These are phyloP conservation scores for Apodemus speciosus DNA, from an alignment of 2,113 vertebrate species.

Conservation along the genomic window DNA sequence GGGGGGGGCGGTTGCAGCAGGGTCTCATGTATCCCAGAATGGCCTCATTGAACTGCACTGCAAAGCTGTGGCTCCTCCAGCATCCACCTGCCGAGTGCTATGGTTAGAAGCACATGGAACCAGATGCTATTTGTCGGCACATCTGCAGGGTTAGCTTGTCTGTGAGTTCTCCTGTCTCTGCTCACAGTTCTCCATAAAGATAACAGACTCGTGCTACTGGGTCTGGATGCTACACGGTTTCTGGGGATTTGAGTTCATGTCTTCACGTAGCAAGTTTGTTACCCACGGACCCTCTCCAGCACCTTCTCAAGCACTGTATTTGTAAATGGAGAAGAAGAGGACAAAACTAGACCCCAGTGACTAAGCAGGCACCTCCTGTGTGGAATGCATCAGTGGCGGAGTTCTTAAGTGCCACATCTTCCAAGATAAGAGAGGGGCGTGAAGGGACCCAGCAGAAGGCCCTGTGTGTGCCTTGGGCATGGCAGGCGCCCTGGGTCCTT, in stretches of 20 bases:
- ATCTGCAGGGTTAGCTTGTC: not conserved
- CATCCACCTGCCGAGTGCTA: not conserved
- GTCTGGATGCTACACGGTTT: not conserved
- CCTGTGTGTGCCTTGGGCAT: not conserved
- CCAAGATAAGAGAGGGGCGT: not conserved
- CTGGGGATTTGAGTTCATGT: not conserved
- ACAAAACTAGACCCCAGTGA: not conserved
- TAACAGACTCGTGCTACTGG: not conserved
- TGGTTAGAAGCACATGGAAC: not conserved
- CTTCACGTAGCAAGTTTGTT: not conserved
- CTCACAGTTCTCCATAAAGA: not conserved
- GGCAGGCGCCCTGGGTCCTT: not conserved
- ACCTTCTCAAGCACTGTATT: not conserved
- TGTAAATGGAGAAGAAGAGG: not conserved
- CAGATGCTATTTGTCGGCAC: not conserved
- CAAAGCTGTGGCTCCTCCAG: not conserved
- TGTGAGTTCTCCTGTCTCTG: not conserved
- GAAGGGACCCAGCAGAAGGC: not conserved
- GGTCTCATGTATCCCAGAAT: not conserved
- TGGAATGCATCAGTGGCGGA: not conserved
- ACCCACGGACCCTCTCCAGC: not conserved
- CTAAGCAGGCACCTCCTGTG: not conserved
- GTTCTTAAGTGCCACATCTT: not conserved
- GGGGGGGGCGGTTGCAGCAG: not conserved
- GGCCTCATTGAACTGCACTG: not conserved